Evolutionary conservation across 1,140 invertebrate species (phyloP).

Genomic region (Monomorium pharaonis): DNA sequence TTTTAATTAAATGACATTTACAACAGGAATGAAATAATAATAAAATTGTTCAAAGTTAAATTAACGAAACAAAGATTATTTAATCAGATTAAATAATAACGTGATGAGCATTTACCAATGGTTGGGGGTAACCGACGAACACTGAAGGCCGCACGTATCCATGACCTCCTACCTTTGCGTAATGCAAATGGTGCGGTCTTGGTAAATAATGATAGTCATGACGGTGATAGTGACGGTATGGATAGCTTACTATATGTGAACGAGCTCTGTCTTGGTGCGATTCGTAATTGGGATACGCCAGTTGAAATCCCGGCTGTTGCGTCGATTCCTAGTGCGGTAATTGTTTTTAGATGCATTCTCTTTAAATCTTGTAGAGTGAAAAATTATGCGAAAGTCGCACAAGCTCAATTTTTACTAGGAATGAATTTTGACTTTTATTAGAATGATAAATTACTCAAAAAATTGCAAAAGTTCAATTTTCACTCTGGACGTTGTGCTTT

Average conservation of each 20-base stretch:
- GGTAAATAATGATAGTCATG: background rate
- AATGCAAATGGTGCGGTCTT: background rate
- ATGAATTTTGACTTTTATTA: too few species aligned
- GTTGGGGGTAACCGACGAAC: background rate
- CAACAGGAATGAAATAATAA: background rate
- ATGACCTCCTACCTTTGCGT: background rate
- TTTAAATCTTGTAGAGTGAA: too few species aligned
- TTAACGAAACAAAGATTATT: background rate
- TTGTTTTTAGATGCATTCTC: background rate
- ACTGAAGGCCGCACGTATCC: background rate
- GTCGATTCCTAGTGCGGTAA: background rate
- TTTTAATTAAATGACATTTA: background rate
- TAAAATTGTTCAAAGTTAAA: background rate
- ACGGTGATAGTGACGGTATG: background rate
- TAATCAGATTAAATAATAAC: background rate
- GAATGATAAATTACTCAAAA: too few species aligned
- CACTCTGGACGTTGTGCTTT: too few species aligned
- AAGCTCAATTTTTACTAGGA: too few species aligned
- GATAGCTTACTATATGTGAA: background rate
- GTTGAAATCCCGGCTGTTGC: background rate
- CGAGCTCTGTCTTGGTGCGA: background rate
- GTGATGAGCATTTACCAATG: background rate
- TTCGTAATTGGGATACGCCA: background rate
- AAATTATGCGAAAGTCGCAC: too few species aligned
- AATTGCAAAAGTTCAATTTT: too few species aligned